Evolutionary conservation across 1,140 invertebrate species (phyloP).

Genomic region (Tachypleus tridentatus): DNA sequence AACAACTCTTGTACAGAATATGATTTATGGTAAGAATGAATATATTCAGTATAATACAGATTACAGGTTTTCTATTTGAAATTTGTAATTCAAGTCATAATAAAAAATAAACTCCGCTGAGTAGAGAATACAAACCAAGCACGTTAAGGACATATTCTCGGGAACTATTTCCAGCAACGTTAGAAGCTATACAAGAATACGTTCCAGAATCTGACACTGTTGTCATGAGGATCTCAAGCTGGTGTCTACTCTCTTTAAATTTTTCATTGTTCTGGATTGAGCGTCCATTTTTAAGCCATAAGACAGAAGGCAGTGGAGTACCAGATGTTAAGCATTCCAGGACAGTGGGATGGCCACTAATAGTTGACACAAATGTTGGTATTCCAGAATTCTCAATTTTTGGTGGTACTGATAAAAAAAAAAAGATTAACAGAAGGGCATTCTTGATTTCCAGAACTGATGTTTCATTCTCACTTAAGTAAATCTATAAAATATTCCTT

Average conservation of each 20-base stretch:
- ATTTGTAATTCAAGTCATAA: too few species aligned
- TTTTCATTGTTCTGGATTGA: conserved; percentile 17
- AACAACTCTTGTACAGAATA: too few species aligned
- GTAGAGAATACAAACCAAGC: conserved; percentile 8
- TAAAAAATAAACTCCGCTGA: too few species aligned
- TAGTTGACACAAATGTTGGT: conserved; percentile 4
- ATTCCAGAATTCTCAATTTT: conserved; percentile 6
- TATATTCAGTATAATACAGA: too few species aligned
- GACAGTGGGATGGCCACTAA: conserved; percentile 15
- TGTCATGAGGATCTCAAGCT: conserved; percentile 5
- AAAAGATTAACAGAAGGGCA: background rate
- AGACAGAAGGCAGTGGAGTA: conserved; percentile 29
- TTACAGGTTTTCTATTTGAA: too few species aligned
- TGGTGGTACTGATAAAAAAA: conserved; percentile 9
- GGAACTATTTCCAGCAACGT: conserved; percentile 14
- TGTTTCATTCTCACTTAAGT: background rate
- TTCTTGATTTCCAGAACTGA: background rate
- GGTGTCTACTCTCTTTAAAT: conserved; percentile 4
- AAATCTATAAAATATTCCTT: too few species aligned
- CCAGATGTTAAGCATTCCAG: conserved; percentile 23
- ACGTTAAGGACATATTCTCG: conserved; percentile 10
- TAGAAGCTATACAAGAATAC: conserved; percentile 13
- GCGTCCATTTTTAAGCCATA: conserved; percentile 30
- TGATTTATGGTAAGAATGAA: too few species aligned
- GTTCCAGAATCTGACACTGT: conserved; percentile 7